Evolutionary conservation across 1,140 invertebrate species (phyloP).

Genomic region (Paramacrobiotus metropolitanus): DNA sequence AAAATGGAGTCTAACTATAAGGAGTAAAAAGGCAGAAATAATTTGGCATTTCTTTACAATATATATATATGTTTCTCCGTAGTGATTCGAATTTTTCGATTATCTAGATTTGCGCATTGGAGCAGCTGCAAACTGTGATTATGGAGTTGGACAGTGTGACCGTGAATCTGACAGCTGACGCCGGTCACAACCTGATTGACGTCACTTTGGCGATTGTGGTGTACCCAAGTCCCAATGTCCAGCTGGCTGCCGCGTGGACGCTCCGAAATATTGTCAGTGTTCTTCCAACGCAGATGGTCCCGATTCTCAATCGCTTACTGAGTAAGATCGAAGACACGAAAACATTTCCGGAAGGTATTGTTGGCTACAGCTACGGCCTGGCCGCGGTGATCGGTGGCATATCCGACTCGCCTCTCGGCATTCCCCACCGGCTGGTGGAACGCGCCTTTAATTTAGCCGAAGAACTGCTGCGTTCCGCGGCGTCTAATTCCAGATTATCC

Average conservation of each 20-base stretch:
- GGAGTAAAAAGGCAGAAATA: neutral
- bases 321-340: constrained; percentile 63
- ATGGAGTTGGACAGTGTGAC: neutral
- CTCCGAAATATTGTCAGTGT: constrained; percentile 69
- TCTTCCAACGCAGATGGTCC: constrained; percentile 73
- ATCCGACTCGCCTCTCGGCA: constrained; percentile 64
- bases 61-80: too few relatives aligned
- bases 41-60: too few relatives aligned
- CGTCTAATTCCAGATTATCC: constrained; percentile 76
- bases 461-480: constrained; percentile 72
- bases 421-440: constrained; percentile 78
- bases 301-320: constrained; percentile 53
- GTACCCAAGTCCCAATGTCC: constrained; percentile 71
- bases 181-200: constrained; percentile 23
- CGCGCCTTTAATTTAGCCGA: constrained; percentile 92
- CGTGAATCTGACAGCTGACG: constrained; percentile 47
- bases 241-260: constrained; percentile 81
- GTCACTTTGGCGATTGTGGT: constrained; percentile 52
- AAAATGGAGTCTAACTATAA: too few relatives aligned
- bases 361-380: constrained; percentile 74
- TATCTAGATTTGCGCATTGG: neutral
- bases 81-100: neutral
- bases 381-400: constrained; percentile 78
- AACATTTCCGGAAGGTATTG: constrained; percentile 72
- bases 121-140: constrained; percentile 1